Base-by-base conservation (phyloP, 2,797 vertebrate species). In the Paedocypris micromegethes region DNA sequence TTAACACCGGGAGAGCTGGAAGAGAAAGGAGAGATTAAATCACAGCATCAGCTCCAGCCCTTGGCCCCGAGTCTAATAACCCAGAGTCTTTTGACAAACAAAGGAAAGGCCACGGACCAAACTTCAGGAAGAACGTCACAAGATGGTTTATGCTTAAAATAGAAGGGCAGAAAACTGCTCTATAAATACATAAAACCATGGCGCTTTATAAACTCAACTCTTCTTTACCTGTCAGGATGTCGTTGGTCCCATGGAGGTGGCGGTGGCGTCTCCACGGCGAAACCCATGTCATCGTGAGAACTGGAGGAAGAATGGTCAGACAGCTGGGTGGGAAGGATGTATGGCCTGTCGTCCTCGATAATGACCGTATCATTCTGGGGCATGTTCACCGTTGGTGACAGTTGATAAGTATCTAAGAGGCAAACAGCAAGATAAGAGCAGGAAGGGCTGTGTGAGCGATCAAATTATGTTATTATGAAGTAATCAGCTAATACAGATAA, bases 351-450 rank as follows among this genome's bases (percentile, higher is more conserved):
- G 65, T 98, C 95, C 81, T 98, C 96, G 53, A 98, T 98, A 70
- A 98, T 97, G 78, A 98, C 91, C 0, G 91, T 94, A 83, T 98
- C 95, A 75, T 96, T 94, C 49, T 95, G 94, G 8, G 95, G 93
- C 96, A 98, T 98, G 85, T 98, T 98, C 84, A 98, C 94, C 0
- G 96, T 98, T 8, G 94, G 96, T 7, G 96, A 98, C 56, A 98
- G 91, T 81, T 96, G 94, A 67, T 93, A 95, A 92, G 94, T 93
- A 84, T 93, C 96, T 98, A 88, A 42, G 72, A 23, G 37, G 67
- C 51, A 70, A 37, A 51, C 2, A 57, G 64, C 72, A 74, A 75
- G 48, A 6, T 38, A 64, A 23, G 42, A 46, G 38, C 73, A 68
- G 66, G 66, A 68, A 68, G 48, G 58, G 45, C 52, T 48, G 46